Base-by-base conservation (phyloP, 2,888 invertebrate species). In the Volucella inflata region DNA sequence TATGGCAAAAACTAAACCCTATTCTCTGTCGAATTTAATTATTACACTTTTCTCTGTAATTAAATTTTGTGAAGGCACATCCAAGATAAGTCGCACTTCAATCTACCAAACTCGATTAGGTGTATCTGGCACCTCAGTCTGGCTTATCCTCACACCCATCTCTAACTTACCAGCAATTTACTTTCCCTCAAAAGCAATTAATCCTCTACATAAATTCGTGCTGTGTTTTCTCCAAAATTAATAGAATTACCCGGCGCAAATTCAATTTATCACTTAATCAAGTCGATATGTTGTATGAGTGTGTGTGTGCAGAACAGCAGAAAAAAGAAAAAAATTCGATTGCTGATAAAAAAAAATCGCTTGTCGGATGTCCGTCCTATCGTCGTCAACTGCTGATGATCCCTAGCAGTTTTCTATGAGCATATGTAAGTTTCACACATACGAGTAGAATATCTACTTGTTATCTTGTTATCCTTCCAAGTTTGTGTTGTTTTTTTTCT, bases 181-280 rank as follows among this genome's bases (percentile, higher is more conserved):
- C 55, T 55, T 46, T 46, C 55, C 38, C 21, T 55, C 46, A 55
- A 53, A 64, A 46, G 55, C 64, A 44, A 53, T 64, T 74, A 74
- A 74, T 74, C 46, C 55, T 46, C 38, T 44, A 55, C 62, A 74
- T 42, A 64, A 74, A 64, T 64, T 64, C 72, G 44, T 30, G 30
- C 44, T 53, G 62, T 60, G 46, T 50, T 59, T 48, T 46, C 48
- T 14, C 21, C 21, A 11, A 71, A 60, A 60, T 71, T 59, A 59
- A 71, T 60, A 51, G 51, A 72, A 51, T 68, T 68, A 68, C 12
- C 44, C 8, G 16, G 36, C 55, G 38, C 64, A 70, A 48, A 70
- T 70, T 70, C 48, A 59, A 70, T 70, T 70, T 70, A 59, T 70
- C 70, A 48, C 48, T 48, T 70, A 48, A 70, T 59, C 59, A 70